Evolutionary conservation across 2,797 vertebrate species (phyloP).

Genomic region (Setipinna tenuifilis): DNA sequence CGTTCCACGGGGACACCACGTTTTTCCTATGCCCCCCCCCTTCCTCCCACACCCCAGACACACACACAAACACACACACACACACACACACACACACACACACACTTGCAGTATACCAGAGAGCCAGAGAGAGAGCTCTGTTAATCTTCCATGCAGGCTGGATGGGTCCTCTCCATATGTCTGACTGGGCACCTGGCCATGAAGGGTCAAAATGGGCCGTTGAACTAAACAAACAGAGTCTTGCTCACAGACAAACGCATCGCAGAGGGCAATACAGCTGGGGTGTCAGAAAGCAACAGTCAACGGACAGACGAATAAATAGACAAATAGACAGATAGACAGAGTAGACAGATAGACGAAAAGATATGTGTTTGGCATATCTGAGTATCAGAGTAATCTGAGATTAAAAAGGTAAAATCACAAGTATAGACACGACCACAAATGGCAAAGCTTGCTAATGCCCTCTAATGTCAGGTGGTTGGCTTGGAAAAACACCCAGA

Average conservation of each 20-base stretch:
- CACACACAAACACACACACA: too few species aligned
- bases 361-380: background rate
- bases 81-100: too few species aligned
- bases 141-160: slow-evolving; percentile 60
- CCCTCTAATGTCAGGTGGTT: too few species aligned
- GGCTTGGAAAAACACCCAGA: too few species aligned
- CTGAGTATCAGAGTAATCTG: too few species aligned
- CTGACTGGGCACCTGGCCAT: slow-evolving; percentile 63
- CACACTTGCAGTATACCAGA: slow-evolving; percentile 47
- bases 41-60: too few species aligned
- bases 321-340: background rate
- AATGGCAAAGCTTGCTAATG: too few species aligned
- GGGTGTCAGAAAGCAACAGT: background rate
- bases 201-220: slow-evolving; percentile 72
- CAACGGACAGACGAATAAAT: background rate
- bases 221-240: slow-evolving; percentile 71
- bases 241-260: slow-evolving; percentile 41
- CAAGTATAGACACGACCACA: too few species aligned
- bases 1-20: slow-evolving; percentile 56
- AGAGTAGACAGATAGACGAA: background rate
- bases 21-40: slow-evolving; percentile 53
- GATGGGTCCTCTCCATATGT: slow-evolving; percentile 63
- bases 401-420: too few species aligned
- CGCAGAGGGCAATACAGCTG: background rate
- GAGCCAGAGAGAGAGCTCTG: slow-evolving; percentile 39